Evolutionary conservation across 1,140 invertebrate genomes (phyloP), one percentile per base, ranked within the genome.

Genomic region (Chlorops oryzae): DNA sequence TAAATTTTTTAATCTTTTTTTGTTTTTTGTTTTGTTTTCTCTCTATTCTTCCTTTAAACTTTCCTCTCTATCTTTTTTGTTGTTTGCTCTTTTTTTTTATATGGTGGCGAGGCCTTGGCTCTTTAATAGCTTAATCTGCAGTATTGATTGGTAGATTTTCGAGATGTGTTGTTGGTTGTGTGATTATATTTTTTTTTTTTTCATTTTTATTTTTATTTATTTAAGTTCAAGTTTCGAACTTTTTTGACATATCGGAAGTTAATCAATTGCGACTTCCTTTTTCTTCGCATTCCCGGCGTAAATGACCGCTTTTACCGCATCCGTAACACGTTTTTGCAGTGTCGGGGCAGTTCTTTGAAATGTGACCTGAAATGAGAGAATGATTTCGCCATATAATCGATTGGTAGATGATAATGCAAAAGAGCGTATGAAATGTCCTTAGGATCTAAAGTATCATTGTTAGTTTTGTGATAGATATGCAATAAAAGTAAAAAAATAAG

Each of bases 251-350:
- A 37, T 21, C 34, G 32, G 22, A 23, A 37, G n/a, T 35, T 35
- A 12, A 25, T 61, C 71, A 72, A 57, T 71, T 72, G 50, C 69
- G 59, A 57, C 68, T 65, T 17, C 65, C 82, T 51, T 84, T 80
- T 70, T 88, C 84, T 61, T 86, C 85, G 77, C 90, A 94, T 68
- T 93, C 90, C 57, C 89, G 85, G 74, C 87, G 88, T 76, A 92
- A 85, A 78, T 94, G 90, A 47, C 90, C 90, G 44, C 84, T 81
- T 74, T 92, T 89, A 74, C 88, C 86, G 75, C 90, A 93, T 61
- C 83, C 83, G 77, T 92, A 92, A 77, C 90, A 93, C 51, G 83
- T 87, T 76, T 90, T 88, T 55, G 83, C 81, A 61, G 81, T 84
- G 63, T 90, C 83, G 53, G 87, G 87, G 74, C 90, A 94, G 73